Percentiles rank a stretch among this genome's conserved stretches.
phyloP scores from a whole-genome alignment of 2,113 vertebrate species.

The Hirundichthys speculiger region DNA sequence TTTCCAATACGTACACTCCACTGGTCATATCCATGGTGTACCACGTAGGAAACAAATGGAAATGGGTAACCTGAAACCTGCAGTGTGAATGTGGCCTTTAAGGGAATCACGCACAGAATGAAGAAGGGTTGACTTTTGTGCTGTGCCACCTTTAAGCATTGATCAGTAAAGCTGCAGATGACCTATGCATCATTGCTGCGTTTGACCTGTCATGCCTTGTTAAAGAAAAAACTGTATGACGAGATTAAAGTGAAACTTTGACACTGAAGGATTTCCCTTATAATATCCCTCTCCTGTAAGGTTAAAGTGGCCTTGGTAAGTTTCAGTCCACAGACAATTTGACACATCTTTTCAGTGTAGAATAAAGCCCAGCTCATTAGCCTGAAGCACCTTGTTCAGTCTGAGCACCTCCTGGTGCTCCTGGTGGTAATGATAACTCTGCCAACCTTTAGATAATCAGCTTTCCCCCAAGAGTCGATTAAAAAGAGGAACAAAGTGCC shows the following conservation, averaged over 20 bases:
- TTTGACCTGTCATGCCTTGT: slow-evolving; percentile 6
- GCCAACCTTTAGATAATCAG: slow-evolving; percentile 61
- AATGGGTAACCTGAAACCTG: too few relatives aligned
- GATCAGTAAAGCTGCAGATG: too few relatives aligned
- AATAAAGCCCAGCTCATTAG: slow-evolving; percentile 59
- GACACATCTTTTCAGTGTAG: slow-evolving; percentile 35
- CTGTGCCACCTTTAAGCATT: too few relatives aligned
- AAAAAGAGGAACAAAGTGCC: slow-evolving; percentile 34
- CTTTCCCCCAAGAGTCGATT: slow-evolving; percentile 23
- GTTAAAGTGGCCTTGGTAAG: slow-evolving; percentile 34
- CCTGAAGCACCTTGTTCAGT: slow-evolving; percentile 44
- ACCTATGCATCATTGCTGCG: not conserved
- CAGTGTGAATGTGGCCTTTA: too few relatives aligned
- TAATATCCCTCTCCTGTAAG: slow-evolving; percentile 16
- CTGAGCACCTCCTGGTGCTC: slow-evolving; percentile 40
- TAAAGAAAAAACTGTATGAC: slow-evolving; percentile 13
- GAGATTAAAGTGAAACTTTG: not conserved
- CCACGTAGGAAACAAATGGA: too few relatives aligned
- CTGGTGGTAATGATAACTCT: slow-evolving; percentile 57
- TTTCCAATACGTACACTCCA: too few relatives aligned
- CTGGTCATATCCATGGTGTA: too few relatives aligned
- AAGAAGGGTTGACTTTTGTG: too few relatives aligned
- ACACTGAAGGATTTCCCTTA: slow-evolving; percentile 1
- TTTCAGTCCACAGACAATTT: slow-evolving; percentile 34
- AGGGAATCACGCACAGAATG: too few relatives aligned